Conservation (phyloP, 1,140 invertebrate genomes). For the Monomorium pharaonis region DNA sequence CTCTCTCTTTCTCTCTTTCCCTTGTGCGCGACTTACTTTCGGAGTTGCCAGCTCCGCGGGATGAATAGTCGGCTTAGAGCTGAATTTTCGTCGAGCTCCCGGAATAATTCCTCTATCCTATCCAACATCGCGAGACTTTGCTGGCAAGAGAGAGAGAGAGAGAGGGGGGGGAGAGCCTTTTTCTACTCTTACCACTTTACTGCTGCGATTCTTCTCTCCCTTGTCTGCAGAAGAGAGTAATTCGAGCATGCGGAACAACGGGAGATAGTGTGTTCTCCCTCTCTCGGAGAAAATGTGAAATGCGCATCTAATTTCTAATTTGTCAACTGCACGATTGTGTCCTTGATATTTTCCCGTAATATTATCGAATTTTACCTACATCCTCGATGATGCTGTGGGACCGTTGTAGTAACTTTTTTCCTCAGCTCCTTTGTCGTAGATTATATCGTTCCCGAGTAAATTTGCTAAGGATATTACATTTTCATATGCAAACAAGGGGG, state of each 20-base stretch:
- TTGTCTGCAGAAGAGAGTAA: too few relatives aligned
- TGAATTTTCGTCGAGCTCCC: slow-evolving; percentile 44
- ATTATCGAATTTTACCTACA: slow-evolving; percentile 12
- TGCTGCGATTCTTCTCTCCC: slow-evolving; percentile 23
- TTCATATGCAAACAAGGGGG: slow-evolving; percentile 60
- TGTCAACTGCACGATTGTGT: background rate
- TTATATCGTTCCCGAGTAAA: slow-evolving; percentile 59
- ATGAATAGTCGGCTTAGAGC: slow-evolving; percentile 44
- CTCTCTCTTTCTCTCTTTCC: background rate
- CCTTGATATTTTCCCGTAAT: background rate
- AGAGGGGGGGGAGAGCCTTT: background rate
- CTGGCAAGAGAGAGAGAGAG: background rate
- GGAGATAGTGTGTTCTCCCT: background rate
- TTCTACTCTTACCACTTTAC: background rate
- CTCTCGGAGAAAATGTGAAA: background rate
- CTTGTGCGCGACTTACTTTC: slow-evolving; percentile 23
- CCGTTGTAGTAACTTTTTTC: slow-evolving; percentile 42
- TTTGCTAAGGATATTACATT: slow-evolving; percentile 68
- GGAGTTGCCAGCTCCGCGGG: slow-evolving; percentile 22
- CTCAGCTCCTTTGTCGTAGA: slow-evolving; percentile 33
- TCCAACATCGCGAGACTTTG: slow-evolving; percentile 22
- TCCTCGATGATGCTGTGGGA: slow-evolving; percentile 27
- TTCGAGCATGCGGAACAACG: background rate
- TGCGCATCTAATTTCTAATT: background rate
- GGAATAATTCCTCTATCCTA: slow-evolving; percentile 36